Percentiles rank a stretch among this genome's conserved stretches.
phyloP scores from a whole-genome alignment of 2,888 invertebrate species.

The Beris chalybata region DNA sequence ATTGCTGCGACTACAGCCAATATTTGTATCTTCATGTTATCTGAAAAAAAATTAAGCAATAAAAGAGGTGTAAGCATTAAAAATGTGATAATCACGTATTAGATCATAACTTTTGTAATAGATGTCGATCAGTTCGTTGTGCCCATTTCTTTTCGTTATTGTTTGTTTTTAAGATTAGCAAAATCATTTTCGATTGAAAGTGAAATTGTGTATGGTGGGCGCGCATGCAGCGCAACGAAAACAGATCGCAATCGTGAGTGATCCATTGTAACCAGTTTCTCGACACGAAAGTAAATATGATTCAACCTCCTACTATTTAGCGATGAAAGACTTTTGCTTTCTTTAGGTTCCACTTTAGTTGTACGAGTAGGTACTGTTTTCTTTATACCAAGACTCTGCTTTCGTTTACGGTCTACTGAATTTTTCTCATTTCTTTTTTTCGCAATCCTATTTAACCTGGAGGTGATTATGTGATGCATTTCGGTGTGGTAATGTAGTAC shows the following conservation, averaged over 20 bases:
- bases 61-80: neutral
- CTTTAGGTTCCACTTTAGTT: no score
- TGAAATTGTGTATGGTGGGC: slow-evolving; percentile 16
- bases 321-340: no score
- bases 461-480: slow-evolving; percentile 30
- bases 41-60: slow-evolving; percentile 15
- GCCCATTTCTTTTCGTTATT: slow-evolving; percentile 13
- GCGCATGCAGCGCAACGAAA: neutral
- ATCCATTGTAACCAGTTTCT: neutral
- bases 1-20: slow-evolving; percentile 30
- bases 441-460: slow-evolving; percentile 20
- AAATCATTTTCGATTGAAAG: slow-evolving; percentile 6
- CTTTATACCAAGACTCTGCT: slow-evolving; percentile 6
- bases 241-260: neutral
- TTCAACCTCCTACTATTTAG: slow-evolving; percentile 1
- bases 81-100: neutral
- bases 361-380: no score
- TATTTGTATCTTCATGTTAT: slow-evolving; percentile 34
- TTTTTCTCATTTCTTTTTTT: slow-evolving; percentile 8
- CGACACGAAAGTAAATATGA: slow-evolving; percentile 3
- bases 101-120: neutral
- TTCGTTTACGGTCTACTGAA: slow-evolving; percentile 21
- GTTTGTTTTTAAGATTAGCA: slow-evolving; percentile 15
- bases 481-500: slow-evolving; percentile 5
- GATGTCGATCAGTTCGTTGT: slow-evolving; percentile 14